A percentile compares a stretch with the other conserved stretches of the same genome.
phyloP scores from a whole-genome alignment of 64 coral and sea anemone genomes.

The Astreopora myriophthalma region DNA sequence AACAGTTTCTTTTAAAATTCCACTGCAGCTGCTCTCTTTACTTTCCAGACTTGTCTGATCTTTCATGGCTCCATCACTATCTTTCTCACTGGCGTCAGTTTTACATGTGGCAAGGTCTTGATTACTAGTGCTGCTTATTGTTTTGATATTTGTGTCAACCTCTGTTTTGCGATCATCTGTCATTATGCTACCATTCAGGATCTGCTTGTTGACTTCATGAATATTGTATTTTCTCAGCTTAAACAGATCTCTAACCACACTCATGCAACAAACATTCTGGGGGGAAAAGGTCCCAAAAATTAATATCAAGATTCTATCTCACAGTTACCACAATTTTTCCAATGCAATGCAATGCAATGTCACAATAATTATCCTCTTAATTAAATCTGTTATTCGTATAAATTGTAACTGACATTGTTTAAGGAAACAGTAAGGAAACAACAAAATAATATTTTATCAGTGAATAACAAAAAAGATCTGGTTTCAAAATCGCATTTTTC shows the following conservation, averaged over 20 bases:
- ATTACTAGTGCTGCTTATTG: background rate
- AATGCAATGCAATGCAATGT: too few species aligned
- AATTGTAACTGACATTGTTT: too few species aligned
- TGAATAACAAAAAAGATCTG: too few species aligned
- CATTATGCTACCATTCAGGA: background rate
- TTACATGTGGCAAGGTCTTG: background rate
- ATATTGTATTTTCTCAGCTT: constrained; percentile 92
- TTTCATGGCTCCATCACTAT: background rate
- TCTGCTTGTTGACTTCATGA: constrained; percentile 64
- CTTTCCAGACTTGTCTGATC: background rate
- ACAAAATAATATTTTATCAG: too few species aligned
- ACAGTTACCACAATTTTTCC: too few species aligned
- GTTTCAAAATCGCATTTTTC: too few species aligned
- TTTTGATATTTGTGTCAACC: background rate
- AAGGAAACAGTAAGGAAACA: too few species aligned
- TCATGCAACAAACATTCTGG: constrained; percentile 89
- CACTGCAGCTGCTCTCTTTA: background rate
- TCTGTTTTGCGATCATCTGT: background rate
- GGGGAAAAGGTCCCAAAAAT: background rate
- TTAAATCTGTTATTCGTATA: too few species aligned
- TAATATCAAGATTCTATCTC: background rate
- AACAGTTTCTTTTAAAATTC: background rate
- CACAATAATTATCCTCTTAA: too few species aligned
- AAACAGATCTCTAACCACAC: constrained; percentile 82
- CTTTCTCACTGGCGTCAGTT: background rate